Percentiles rank a stretch among this genome's conserved stretches.
Conservation (phyloP, 1,140 invertebrate species). For the Pachypeltis micranthus region DNA sequence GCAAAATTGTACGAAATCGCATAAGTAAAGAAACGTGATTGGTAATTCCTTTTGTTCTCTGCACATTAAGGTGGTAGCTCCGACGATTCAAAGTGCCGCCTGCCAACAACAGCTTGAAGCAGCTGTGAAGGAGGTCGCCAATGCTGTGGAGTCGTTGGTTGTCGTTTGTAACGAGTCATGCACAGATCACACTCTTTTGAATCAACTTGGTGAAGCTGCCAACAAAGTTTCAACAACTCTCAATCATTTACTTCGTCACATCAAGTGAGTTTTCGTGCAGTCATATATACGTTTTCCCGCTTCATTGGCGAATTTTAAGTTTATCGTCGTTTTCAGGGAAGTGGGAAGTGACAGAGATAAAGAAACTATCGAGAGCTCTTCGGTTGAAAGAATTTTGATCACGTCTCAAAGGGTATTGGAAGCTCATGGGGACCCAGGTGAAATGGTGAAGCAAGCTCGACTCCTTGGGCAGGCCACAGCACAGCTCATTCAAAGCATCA, state of each 20-base stretch:
- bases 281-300: neutral
- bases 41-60: too few relatives aligned
- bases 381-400: constrained; percentile 79
- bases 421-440: constrained; percentile 68
- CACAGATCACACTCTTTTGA: constrained; percentile 52
- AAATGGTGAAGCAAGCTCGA: constrained; percentile 90
- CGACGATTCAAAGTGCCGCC: constrained; percentile 72
- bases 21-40: too few relatives aligned
- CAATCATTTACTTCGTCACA: constrained; percentile 81
- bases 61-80: constrained; percentile 53
- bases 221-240: constrained; percentile 79
- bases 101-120: constrained; percentile 90
- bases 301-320: neutral
- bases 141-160: constrained; percentile 83
- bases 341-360: constrained; percentile 38
- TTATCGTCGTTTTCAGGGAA: constrained; percentile 25
- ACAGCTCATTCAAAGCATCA: constrained; percentile 83
- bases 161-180: constrained; percentile 65
- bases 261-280: constrained; percentile 44
- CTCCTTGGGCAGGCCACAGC: constrained; percentile 87
- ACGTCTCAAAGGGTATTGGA: constrained; percentile 82
- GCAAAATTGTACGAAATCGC: too few relatives aligned
- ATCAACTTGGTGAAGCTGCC: constrained; percentile 73
- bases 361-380: constrained; percentile 54
- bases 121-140: constrained; percentile 84